These are phyloP conservation scores for Marcusenius ussheri DNA, from an alignment of 2,113 vertebrate species.

Conservation along the genomic window DNA sequence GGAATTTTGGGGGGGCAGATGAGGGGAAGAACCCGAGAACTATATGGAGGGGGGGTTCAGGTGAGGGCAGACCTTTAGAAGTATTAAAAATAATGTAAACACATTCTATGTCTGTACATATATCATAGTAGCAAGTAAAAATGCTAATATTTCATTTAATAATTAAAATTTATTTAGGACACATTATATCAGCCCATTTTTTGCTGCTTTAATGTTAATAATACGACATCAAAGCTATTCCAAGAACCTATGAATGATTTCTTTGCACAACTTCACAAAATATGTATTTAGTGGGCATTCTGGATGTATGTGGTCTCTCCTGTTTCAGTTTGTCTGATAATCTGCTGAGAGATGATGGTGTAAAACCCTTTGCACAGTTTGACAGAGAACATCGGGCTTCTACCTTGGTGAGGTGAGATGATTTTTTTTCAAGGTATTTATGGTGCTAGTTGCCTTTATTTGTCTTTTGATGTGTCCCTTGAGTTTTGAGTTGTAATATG, in stretches of 20 bases:
- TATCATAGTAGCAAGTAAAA: too few species aligned
- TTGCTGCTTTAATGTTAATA: neutral
- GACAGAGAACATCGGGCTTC: conserved; percentile 46
- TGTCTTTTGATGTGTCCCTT: conserved; percentile 43
- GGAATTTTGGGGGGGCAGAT: too few species aligned
- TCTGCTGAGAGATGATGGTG: conserved; percentile 46
- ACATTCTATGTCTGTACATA: too few species aligned
- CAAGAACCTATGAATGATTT: neutral
- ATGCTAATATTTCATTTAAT: too few species aligned
- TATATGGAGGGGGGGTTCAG: too few species aligned
- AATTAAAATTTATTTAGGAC: too few species aligned
- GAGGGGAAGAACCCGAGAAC: too few species aligned
- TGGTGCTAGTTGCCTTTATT: neutral
- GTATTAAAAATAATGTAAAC: too few species aligned
- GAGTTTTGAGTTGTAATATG: neutral
- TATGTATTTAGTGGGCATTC: neutral
- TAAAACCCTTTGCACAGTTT: conserved; percentile 41
- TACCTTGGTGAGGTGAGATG: conserved; percentile 50
- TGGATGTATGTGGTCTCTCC: neutral
- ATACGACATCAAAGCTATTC: neutral
- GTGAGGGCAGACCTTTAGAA: too few species aligned
- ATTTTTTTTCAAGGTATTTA: neutral
- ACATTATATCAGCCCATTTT: neutral
- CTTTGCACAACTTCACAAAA: neutral
- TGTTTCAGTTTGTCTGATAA: conserved; percentile 55